These are phyloP conservation scores for Clarias platycephalus DNA, from an alignment of 2,797 vertebrate species.

Conservation along the genomic window DNA sequence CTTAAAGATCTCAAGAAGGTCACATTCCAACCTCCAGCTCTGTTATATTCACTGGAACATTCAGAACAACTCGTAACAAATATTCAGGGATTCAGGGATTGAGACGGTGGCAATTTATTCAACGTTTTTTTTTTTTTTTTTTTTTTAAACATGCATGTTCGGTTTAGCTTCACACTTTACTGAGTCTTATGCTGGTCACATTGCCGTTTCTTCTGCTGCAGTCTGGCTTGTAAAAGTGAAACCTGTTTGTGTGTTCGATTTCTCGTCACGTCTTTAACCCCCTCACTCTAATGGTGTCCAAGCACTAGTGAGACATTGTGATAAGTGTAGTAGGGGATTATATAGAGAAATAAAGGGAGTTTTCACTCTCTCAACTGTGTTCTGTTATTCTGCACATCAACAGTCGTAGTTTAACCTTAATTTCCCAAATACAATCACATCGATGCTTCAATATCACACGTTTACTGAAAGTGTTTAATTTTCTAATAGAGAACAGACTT, in stretches of 20 bases:
- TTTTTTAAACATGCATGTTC: neutral
- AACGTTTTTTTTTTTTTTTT: no score
- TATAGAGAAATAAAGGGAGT: no score
- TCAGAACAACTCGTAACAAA: neutral
- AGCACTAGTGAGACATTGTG: no score
- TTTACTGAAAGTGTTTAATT: neutral
- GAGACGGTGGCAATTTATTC: neutral
- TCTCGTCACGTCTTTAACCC: neutral
- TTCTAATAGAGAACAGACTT: neutral
- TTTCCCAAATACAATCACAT: no score
- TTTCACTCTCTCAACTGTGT: no score
- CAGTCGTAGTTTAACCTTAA: no score
- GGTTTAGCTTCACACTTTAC: neutral
- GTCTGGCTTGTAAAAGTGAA: neutral
- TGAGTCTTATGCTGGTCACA: neutral
- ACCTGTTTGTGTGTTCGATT: neutral
- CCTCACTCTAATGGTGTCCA: no score
- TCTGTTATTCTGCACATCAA: no score
- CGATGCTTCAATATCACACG: no score
- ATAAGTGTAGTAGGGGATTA: no score
- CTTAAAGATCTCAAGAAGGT: conserved; percentile 21
- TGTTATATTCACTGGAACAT: conserved; percentile 13
- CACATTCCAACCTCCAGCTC: conserved; percentile 18
- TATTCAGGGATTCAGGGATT: neutral
- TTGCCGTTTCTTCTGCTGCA: neutral